Evolutionary conservation across 2,797 vertebrate genomes (phyloP).

Genomic region (Acanthis flammea): DNA sequence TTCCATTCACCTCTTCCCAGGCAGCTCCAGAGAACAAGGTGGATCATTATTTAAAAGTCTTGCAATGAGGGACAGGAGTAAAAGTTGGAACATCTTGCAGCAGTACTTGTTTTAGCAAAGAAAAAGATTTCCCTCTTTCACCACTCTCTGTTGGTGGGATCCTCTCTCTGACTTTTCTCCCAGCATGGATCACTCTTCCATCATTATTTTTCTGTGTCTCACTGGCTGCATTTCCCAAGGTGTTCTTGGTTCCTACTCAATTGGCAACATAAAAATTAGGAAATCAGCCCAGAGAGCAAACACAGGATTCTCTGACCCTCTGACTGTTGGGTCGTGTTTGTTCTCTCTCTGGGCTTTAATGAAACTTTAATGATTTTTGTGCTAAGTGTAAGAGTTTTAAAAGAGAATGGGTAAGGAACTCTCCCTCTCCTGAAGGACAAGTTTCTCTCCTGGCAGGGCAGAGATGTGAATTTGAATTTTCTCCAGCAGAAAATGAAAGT

Average conservation of each 20-base stretch:
- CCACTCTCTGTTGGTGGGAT: not conserved
- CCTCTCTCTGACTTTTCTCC: not conserved
- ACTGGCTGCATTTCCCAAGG: conserved; percentile 17
- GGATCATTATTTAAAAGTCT: not conserved
- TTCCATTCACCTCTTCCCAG: conserved; percentile 36
- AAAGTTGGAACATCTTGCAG: conserved; percentile 28
- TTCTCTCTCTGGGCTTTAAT: not conserved
- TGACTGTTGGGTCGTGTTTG: not conserved
- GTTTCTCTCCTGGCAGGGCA: not conserved
- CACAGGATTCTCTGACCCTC: not conserved
- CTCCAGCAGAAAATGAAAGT: not conserved
- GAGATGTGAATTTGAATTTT: not conserved
- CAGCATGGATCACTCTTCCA: not conserved
- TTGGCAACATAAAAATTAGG: not conserved
- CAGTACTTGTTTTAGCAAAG: not conserved
- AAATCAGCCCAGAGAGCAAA: not conserved
- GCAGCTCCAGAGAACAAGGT: not conserved
- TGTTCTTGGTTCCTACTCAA: conserved; percentile 8
- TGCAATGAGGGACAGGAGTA: not conserved
- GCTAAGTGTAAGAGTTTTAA: not conserved
- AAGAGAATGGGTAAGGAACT: not conserved
- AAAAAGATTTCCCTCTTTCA: not conserved
- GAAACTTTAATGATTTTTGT: not conserved
- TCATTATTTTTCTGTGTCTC: not conserved
- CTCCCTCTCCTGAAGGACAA: not conserved